A percentile compares a stretch with the other conserved stretches of the same genome.
Conservation (phyloP, 2,888 invertebrate genomes). For the Ischnura elegans region DNA sequence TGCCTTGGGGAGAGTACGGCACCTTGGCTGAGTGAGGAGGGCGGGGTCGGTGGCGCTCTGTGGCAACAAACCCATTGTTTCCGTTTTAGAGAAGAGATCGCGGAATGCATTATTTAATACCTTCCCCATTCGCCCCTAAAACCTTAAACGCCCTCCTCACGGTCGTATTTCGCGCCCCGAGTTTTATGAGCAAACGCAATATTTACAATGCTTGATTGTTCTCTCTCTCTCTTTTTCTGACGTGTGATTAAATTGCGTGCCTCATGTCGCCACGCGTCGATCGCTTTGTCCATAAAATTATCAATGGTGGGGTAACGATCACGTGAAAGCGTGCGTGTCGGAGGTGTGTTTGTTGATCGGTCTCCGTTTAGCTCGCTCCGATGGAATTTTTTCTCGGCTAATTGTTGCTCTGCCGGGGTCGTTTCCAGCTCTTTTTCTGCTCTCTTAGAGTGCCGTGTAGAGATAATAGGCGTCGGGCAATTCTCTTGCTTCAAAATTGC, state of each 20-base stretch:
- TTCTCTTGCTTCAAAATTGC: not conserved
- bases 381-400: not conserved
- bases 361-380: not conserved
- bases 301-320: not conserved
- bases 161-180: constrained; percentile 31
- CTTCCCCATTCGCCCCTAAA: not conserved
- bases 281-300: constrained; percentile 12
- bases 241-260: constrained; percentile 8
- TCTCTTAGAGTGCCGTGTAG: not conserved
- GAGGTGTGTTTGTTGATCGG: not conserved
- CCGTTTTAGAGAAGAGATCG: constrained; percentile 29
- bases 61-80: constrained; percentile 41
- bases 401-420: not conserved
- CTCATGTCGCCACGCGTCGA: not conserved
- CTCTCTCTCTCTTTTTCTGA: not conserved
- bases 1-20: not conserved
- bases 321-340: not conserved
- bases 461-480: not conserved
- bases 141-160: not conserved
- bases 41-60: not conserved
- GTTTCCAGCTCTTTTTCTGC: not conserved
- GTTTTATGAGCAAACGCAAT: constrained; percentile 26
- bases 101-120: constrained; percentile 44
- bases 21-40: not conserved
- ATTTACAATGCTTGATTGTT: constrained; percentile 27